Base-by-base conservation (phyloP, 2,888 invertebrate species). In the Terebella lapidaria region DNA sequence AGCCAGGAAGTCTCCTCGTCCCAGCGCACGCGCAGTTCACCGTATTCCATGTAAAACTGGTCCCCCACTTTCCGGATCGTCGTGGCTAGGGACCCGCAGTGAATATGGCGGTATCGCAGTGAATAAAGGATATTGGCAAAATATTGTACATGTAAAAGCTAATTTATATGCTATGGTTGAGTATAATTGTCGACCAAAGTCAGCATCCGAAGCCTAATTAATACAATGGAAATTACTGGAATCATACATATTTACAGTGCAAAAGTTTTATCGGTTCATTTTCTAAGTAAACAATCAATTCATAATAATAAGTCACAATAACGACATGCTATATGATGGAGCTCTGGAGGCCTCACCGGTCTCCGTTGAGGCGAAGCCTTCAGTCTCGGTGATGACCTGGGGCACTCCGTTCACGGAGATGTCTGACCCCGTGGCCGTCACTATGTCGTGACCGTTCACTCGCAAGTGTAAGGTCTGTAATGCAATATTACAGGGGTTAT, bases 21-120 rank as follows among this genome's bases (percentile, higher is more conserved):
- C 64, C 64, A 64, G 1, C 58, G 30, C 3, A 63, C 27, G 5
- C 60, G 46, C 26, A 60, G 20, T 1, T 29, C 47, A 18, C 64
- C 62, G 30, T 63, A 60, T 2, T 54, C 47, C 35, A 63, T 42
- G 49, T 56, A 46, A 49, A 51, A 60, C 29, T 59, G 56, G 26
- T 49, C 58, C 15, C 64, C 64, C 5, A 30, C 45, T 42, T 56
- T 56, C 54, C 54, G 56, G 35, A 64, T 53, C 18, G 54, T 26
- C 2, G 60, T 29, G n/a, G 51, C 59, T 60, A 35, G 42, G n/a
- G n/a, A 35, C 10, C n/a, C 10, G n/a, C 42, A 35, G n/a, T n/a
- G n/a, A 35, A 35, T 35, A 15, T n/a, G n/a, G n/a, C 42, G n/a
- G 10, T 35, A 35, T 35, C 42, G 10, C 42, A 15, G 10, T 35